These are phyloP conservation scores for Dromius quadrimaculatus DNA, from an alignment of 2,888 invertebrate genomes.

Conservation along the genomic window DNA sequence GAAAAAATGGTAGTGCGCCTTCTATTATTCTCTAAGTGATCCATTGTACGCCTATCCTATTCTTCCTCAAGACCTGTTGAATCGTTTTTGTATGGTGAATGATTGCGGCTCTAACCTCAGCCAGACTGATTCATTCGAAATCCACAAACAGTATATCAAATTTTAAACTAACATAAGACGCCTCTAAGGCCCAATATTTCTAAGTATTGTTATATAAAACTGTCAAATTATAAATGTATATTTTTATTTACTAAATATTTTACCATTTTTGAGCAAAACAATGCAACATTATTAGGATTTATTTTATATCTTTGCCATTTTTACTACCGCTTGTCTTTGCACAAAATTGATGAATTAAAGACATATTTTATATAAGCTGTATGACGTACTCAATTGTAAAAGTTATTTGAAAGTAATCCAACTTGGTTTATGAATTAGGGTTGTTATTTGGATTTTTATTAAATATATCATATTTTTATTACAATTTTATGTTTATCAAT, in stretches of 20 bases:
- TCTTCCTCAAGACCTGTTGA: too few relatives aligned
- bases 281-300: not conserved
- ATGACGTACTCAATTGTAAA: constrained; percentile 19
- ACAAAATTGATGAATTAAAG: constrained; percentile 5
- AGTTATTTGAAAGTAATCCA: constrained; percentile 25
- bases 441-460: constrained; percentile 50
- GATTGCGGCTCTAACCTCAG: not conserved
- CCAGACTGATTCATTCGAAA: constrained; percentile 20
- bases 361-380: not conserved
- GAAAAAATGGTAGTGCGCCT: constrained; percentile 88
- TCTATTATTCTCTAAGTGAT: too few relatives aligned
- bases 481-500: not conserved
- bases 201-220: not conserved
- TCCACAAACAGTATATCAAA: constrained; percentile 11
- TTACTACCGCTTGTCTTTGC: not conserved
- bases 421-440: constrained; percentile 36
- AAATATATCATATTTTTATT: constrained; percentile 51
- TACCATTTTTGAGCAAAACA: not conserved
- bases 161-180: constrained; percentile 3
- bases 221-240: constrained; percentile 16
- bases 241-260: constrained; percentile 15
- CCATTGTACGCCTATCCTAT: too few relatives aligned
- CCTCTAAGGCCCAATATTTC: not conserved
- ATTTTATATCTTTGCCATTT: not conserved
- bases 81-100: not conserved